Evolutionary conservation across 2,888 invertebrate species (phyloP).

Genomic region (Leucania comma): DNA sequence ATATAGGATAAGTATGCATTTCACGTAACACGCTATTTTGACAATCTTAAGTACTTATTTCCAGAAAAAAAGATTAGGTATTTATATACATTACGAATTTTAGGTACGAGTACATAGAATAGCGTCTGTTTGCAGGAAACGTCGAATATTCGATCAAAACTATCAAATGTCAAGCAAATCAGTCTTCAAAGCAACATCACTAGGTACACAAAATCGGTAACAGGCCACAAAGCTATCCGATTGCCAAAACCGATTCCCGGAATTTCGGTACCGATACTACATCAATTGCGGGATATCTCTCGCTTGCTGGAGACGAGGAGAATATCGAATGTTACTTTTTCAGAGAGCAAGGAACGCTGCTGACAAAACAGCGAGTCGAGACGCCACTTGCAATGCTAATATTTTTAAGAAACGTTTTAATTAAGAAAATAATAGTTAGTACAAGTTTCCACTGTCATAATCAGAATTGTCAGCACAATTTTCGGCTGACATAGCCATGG

Average conservation of each 20-base stretch:
- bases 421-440: too few relatives aligned
- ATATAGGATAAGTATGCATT: conserved; percentile 21
- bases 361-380: neutral
- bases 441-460: too few relatives aligned
- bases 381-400: neutral
- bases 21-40: conserved; percentile 18
- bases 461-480: neutral
- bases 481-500: neutral
- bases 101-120: too few relatives aligned
- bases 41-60: neutral
- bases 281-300: conserved; percentile 36
- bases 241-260: conserved; percentile 25
- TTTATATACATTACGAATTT: neutral
- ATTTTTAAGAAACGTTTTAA: too few relatives aligned
- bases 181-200: conserved; percentile 11
- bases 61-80: neutral
- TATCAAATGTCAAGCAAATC: conserved; percentile 23
- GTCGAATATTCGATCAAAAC: conserved; percentile 24
- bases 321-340: conserved; percentile 46
- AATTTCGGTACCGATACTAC: conserved; percentile 18
- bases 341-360: neutral
- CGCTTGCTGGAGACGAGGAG: conserved; percentile 22
- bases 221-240: conserved; percentile 36
- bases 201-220: conserved; percentile 13
- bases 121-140: conserved; percentile 18